Percentiles rank a stretch among this genome's conserved stretches.
Evolutionary conservation across 2,888 invertebrate species (phyloP).

Genomic region (Sialis fuliginosa): DNA sequence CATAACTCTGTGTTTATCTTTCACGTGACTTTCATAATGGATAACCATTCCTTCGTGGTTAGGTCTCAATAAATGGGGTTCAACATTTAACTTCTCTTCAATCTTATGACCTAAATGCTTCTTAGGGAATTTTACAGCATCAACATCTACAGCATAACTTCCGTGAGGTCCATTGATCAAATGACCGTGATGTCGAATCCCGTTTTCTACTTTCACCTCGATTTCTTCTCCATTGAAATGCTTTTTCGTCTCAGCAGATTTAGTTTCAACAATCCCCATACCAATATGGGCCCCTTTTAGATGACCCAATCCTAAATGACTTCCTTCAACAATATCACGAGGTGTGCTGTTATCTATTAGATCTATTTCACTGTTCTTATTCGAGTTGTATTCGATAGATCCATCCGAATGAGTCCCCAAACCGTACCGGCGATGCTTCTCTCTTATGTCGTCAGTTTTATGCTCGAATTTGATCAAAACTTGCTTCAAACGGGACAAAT

Average conservation of each 20-base stretch:
- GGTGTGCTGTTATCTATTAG: slow-evolving; percentile 1
- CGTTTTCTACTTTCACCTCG: slow-evolving; percentile 11
- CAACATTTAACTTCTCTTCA: slow-evolving; percentile 37
- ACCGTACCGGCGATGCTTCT: slow-evolving; percentile 15
- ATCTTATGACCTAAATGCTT: slow-evolving; percentile 16
- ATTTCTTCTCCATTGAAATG: slow-evolving; percentile 24
- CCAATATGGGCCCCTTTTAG: slow-evolving; percentile 18
- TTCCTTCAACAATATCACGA: slow-evolving; percentile 15
- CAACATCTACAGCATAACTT: slow-evolving; percentile 30
- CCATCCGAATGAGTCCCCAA: slow-evolving; percentile 7
- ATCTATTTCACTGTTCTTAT: background rate
- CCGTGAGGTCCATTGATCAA: slow-evolving; percentile 35
- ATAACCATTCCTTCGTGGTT: slow-evolving; percentile 40
- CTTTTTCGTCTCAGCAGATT: slow-evolving; percentile 15
- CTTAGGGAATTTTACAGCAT: slow-evolving; percentile 6
- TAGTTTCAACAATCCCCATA: slow-evolving; percentile 14
- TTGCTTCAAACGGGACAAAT: slow-evolving; percentile 18
- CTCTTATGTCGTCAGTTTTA: slow-evolving; percentile 13
- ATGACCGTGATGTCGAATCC: slow-evolving; percentile 19
- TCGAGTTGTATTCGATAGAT: background rate
- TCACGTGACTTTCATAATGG: slow-evolving; percentile 26
- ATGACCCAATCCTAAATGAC: slow-evolving; percentile 12
- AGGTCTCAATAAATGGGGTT: slow-evolving; percentile 36
- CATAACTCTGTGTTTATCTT: slow-evolving; percentile 6
- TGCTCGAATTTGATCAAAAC: slow-evolving; percentile 18